A percentile compares a stretch with the other conserved stretches of the same genome.
These are phyloP conservation scores for Conchocele bisecta DNA, from an alignment of 2,888 invertebrate genomes.

Conservation along the genomic window DNA sequence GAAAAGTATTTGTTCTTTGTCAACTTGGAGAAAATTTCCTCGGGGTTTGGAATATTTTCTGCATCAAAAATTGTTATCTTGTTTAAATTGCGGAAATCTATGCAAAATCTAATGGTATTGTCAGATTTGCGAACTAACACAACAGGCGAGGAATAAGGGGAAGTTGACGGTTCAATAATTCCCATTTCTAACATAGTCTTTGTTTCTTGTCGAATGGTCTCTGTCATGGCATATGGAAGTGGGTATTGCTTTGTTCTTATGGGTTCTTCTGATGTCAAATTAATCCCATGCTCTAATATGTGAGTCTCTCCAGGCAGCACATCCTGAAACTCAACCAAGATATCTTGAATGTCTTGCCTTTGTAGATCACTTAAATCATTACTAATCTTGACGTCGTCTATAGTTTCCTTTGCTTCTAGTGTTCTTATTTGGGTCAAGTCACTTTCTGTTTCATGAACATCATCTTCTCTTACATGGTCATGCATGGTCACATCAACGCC, in stretches of 20 bases:
- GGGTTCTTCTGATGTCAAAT: not conserved
- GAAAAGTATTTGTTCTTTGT: slow-evolving; percentile 22
- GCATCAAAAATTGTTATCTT: slow-evolving; percentile 37
- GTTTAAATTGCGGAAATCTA: slow-evolving; percentile 51
- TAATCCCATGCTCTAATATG: not conserved
- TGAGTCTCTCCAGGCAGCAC: not conserved
- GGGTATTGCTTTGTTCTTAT: not conserved
- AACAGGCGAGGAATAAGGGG: slow-evolving; percentile 35
- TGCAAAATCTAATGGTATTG: slow-evolving; percentile 29
- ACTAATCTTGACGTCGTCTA: not conserved
- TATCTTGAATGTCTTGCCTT: not conserved
- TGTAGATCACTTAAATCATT: not conserved
- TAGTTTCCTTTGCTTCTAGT: not conserved
- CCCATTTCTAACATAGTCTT: slow-evolving; percentile 25
- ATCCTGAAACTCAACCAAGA: not conserved
- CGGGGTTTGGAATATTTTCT: slow-evolving; percentile 39
- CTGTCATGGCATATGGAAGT: slow-evolving; percentile 8
- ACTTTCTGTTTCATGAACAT: not conserved
- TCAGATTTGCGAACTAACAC: slow-evolving; percentile 42
- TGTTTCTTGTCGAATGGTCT: slow-evolving; percentile 10
- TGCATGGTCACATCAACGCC: no score
- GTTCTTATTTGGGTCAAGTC: not conserved
- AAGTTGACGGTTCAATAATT: slow-evolving; percentile 9
- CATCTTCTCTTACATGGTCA: no score
- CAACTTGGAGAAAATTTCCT: slow-evolving; percentile 32